phyloP scores from a whole-genome alignment of 2,888 invertebrate genomes.

The Apeira syringaria region DNA sequence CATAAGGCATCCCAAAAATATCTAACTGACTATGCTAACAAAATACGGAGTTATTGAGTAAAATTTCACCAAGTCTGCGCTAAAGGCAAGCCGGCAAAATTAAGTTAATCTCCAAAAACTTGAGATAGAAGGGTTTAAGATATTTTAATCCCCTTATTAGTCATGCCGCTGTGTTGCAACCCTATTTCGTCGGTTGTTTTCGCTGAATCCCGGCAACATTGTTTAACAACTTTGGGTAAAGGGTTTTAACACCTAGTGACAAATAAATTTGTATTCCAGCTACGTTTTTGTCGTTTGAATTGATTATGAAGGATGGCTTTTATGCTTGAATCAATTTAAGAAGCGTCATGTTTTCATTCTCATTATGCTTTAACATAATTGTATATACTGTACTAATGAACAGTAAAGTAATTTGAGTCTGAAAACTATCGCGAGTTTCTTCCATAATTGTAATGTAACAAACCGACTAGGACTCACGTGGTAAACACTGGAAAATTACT shows the following conservation, averaged over 20 bases:
- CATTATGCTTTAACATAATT: background rate
- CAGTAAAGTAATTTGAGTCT: no score
- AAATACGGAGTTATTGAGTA: constrained; percentile 34
- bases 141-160: constrained; percentile 54
- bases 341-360: constrained; percentile 14
- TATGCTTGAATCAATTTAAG: constrained; percentile 22
- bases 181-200: constrained; percentile 34
- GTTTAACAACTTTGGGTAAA: constrained; percentile 41
- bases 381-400: no score
- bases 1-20: no score
- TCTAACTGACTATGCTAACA: constrained; percentile 10
- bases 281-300: constrained; percentile 33
- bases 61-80: constrained; percentile 39
- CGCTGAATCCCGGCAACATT: constrained; percentile 35
- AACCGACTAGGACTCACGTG: no score
- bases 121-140: constrained; percentile 55
- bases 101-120: constrained; percentile 50
- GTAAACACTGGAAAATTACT: no score
- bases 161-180: constrained; percentile 44
- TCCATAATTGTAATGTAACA: no score
- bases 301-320: constrained; percentile 27
- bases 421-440: no score
- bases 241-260: constrained; percentile 36
- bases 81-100: constrained; percentile 44
- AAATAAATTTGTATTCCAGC: constrained; percentile 31